Conservation (phyloP, 2,888 invertebrate genomes). For the Thecocarcelia acutangulata region DNA sequence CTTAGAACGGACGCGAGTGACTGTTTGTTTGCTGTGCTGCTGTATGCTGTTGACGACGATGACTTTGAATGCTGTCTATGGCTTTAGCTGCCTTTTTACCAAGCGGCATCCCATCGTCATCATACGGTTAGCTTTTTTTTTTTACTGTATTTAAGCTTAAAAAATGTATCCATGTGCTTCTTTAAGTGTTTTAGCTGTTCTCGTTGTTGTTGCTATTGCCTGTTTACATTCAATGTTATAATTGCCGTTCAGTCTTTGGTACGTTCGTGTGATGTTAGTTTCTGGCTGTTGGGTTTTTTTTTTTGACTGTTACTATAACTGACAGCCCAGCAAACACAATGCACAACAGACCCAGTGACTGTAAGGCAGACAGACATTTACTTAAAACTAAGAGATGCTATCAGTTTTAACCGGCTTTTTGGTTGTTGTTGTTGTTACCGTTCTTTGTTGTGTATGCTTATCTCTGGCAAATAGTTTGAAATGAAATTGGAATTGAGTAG, state of each 20-base stretch:
- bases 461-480: conserved; percentile 58
- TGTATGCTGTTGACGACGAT: neutral
- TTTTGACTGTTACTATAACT: conserved; percentile 62
- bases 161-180: conserved; percentile 54
- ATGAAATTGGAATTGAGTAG: conserved; percentile 50
- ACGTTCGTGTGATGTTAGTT: conserved; percentile 50
- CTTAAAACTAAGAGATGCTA: conserved; percentile 50
- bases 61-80: conserved; percentile 44
- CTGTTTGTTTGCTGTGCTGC: conserved; percentile 17
- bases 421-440: conserved; percentile 9
- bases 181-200: conserved; percentile 42
- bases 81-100: conserved; percentile 39
- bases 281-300: conserved; percentile 65
- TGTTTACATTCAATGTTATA: conserved; percentile 43
- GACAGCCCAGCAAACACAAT: conserved; percentile 30
- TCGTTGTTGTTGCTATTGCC: conserved; percentile 20
- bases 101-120: conserved; percentile 56
- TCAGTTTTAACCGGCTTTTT: conserved; percentile 60
- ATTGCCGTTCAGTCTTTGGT: conserved; percentile 33
- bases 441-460: conserved; percentile 39
- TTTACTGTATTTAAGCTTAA: conserved; percentile 14
- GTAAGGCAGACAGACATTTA: conserved; percentile 25
- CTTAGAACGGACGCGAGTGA: conserved; percentile 6
- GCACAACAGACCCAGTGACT: neutral
- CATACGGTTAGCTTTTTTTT: conserved; percentile 52